phyloP scores from a whole-genome alignment of 2,888 invertebrate species.

The Geotrupes spiniger region DNA sequence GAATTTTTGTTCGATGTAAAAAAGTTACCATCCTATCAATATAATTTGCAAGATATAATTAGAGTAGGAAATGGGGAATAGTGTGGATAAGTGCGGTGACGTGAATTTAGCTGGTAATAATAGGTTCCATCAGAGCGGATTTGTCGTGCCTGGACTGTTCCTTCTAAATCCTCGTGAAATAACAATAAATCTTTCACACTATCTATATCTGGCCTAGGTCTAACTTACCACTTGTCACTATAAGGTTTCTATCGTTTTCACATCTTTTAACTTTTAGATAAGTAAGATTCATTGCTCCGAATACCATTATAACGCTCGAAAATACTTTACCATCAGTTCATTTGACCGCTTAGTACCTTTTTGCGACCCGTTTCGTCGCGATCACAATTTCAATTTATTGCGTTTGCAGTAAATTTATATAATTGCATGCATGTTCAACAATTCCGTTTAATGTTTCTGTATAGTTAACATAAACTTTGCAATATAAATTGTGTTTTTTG shows the following conservation, averaged over 20 bases:
- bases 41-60: conserved; percentile 30
- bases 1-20: too few species aligned
- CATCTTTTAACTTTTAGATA: conserved; percentile 45
- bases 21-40: conserved; percentile 13
- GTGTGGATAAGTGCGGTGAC: conserved; percentile 16
- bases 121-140: conserved; percentile 44
- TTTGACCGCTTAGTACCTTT: conserved; percentile 3
- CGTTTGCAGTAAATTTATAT: too few species aligned
- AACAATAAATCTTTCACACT: conserved; percentile 48
- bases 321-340: conserved; percentile 2
- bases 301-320: conserved; percentile 19
- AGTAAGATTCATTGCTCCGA: conserved; percentile 43
- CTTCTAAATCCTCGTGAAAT: conserved; percentile 47
- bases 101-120: conserved; percentile 41
- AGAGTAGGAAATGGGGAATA: conserved; percentile 25
- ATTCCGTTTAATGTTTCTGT: too few species aligned
- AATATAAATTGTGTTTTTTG: too few species aligned
- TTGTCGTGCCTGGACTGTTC: conserved; percentile 40
- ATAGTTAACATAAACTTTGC: too few species aligned
- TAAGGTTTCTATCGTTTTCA: conserved; percentile 42
- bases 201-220: conserved; percentile 37
- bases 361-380: background rate
- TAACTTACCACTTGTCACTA: conserved; percentile 44
- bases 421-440: too few species aligned
- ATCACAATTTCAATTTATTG: too few species aligned